Conservation (phyloP, 1,140 invertebrate species). For the Sycophila sp. region DNA sequence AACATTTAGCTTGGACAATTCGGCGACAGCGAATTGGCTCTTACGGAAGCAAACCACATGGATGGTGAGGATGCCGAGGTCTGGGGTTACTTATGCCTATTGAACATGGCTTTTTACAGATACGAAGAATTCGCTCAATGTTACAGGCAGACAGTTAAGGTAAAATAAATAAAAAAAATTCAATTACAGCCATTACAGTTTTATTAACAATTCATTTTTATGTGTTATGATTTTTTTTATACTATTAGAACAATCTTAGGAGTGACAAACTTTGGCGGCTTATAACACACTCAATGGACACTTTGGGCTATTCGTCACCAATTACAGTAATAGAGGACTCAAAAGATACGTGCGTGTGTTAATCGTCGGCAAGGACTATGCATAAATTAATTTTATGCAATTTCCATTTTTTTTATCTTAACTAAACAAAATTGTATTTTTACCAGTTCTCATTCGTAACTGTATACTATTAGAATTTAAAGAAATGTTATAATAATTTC, state of each 20-base stretch:
- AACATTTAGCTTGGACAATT: constrained; percentile 49
- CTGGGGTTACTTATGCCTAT: constrained; percentile 59
- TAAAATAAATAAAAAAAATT: constrained; percentile 36
- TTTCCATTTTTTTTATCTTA: not conserved
- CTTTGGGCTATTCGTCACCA: constrained; percentile 41
- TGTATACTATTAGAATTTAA: not conserved
- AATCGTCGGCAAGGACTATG: not conserved
- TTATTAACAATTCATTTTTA: constrained; percentile 46
- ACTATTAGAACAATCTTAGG: constrained; percentile 50
- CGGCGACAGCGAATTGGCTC: constrained; percentile 52
- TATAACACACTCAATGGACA: constrained; percentile 48
- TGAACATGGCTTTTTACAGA: constrained; percentile 50
- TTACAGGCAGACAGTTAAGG: constrained; percentile 50
- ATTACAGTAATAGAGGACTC: not conserved
- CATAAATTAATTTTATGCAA: not conserved
- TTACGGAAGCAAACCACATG: constrained; percentile 56
- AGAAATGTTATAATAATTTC: too few species aligned
- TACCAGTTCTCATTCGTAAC: not conserved
- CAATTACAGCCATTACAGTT: constrained; percentile 36
- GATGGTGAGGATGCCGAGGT: constrained; percentile 52
- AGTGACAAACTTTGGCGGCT: constrained; percentile 52
- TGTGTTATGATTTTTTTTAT: constrained; percentile 36
- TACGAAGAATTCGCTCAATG: constrained; percentile 53
- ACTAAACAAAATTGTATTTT: not conserved
- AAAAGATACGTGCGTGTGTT: constrained; percentile 3